phyloP scores from a whole-genome alignment of 2,888 invertebrate genomes.

The Drepana falcataria region DNA sequence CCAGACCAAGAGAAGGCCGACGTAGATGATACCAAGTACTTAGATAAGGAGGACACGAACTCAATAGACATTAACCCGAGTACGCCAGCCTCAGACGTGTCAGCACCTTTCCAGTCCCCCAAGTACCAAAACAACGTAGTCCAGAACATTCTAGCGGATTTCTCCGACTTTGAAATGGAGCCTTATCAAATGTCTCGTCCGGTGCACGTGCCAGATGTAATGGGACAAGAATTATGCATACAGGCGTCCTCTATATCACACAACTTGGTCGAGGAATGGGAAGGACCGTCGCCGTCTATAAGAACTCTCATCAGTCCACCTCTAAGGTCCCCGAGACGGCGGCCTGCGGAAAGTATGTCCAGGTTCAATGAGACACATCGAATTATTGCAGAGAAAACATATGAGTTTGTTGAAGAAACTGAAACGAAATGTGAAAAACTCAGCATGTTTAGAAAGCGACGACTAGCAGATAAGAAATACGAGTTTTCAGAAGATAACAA shows the following conservation, averaged over 20 bases:
- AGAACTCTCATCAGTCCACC: slow-evolving; percentile 72
- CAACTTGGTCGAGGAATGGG: slow-evolving; percentile 74
- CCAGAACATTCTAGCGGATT: slow-evolving; percentile 80
- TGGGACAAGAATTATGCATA: slow-evolving; percentile 70
- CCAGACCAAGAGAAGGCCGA: slow-evolving; percentile 56
- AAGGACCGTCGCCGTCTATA: slow-evolving; percentile 69
- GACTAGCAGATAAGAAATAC: slow-evolving; percentile 94
- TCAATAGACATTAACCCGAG: slow-evolving; percentile 55
- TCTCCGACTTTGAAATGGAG: slow-evolving; percentile 80
- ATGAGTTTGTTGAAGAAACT: slow-evolving; percentile 91
- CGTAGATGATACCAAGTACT: slow-evolving; percentile 48
- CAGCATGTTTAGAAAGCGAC: slow-evolving; percentile 89
- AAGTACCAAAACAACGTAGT: slow-evolving; percentile 77
- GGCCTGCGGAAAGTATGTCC: slow-evolving; percentile 74
- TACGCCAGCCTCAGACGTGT: slow-evolving; percentile 60
- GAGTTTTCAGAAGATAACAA: slow-evolving; percentile 91
- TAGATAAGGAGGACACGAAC: slow-evolving; percentile 57
- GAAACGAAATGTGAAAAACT: slow-evolving; percentile 90
- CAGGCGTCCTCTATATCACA: slow-evolving; percentile 69
- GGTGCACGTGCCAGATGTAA: slow-evolving; percentile 63
- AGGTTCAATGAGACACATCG: slow-evolving; percentile 73
- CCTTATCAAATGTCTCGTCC: slow-evolving; percentile 63
- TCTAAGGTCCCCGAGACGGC: slow-evolving; percentile 60
- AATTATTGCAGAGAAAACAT: slow-evolving; percentile 84
- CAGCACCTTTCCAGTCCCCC: slow-evolving; percentile 69